Evolutionary conservation across 2,113 vertebrate genomes (phyloP), one percentile per base, ranked within the genome.

Genomic region (Neotragus moschatus): DNA sequence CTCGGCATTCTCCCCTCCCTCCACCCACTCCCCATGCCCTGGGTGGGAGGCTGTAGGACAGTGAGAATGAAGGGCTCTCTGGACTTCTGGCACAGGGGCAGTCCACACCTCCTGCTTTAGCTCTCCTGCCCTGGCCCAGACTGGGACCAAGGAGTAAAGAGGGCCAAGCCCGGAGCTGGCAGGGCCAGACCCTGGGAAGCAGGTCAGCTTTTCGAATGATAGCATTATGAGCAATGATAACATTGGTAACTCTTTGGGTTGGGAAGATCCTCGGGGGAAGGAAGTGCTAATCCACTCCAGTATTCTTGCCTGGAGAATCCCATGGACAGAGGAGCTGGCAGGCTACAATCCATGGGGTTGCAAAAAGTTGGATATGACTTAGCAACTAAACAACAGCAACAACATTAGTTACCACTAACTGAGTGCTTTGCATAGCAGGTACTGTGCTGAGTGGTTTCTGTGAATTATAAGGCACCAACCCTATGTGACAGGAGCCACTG

Each of bases 401-500:
- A n/a, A 19, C 16, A 33, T 8, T 39, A 19, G 19, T 39, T 25
- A 63, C 90, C 7, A 30, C 21, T 43, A n/a, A 39, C 2, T 0
- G 36, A 93, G 23, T 13, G 19, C 33, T 49, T 47, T 84, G 4
- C 28, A 5, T 11, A 4, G 15, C 43, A 12, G 47, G 13, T 6
- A 49, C 87, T 14, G 4, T 15, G 70, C 75, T 2, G 2, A 77
- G 12, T 1, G 0, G 25, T 80, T 93, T 63, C 81, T 53, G 10
- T 13, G 14, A 43, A 4, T 82, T 11, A 19, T n/a, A 86, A 90
- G 84, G 61, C n/a, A 58, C 49, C 30, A 30, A 1, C n/a, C 21
- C 16, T 66, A 12, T 0, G 2, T 7, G n/a, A 53, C 3, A n/a
- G 43, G 15, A 49, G 75, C 15, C n/a, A 2, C 12, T 58, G 55